Conservation (phyloP, 2,797 vertebrate genomes). For the Telmatherina bonti region DNA sequence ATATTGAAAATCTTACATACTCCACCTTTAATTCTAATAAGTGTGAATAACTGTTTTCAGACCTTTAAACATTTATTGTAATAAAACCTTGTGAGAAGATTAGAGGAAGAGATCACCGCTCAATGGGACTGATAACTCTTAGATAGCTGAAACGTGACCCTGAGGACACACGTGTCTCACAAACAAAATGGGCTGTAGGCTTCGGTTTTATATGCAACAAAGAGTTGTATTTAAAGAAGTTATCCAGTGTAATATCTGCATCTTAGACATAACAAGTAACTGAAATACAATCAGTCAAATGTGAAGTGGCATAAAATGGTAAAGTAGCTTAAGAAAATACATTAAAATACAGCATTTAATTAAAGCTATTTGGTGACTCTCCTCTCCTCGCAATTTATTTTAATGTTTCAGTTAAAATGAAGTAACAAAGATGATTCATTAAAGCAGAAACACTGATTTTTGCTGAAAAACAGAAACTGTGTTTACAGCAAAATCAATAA, state of each 20-base stretch:
- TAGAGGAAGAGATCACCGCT: background rate
- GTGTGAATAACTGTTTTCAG: no score
- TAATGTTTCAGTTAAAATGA: background rate
- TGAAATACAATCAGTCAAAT: background rate
- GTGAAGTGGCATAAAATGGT: background rate
- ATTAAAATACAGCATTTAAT: background rate
- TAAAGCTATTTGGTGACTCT: background rate
- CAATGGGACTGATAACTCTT: background rate
- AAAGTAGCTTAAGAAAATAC: background rate
- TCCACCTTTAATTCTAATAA: no score
- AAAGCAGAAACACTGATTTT: background rate
- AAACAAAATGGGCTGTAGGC: background rate
- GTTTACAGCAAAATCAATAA: constrained; percentile 5
- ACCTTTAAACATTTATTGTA: background rate
- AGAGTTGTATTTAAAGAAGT: background rate
- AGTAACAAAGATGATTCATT: constrained; percentile 1
- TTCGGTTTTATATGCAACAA: background rate
- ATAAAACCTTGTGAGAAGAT: background rate
- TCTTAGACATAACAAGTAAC: background rate
- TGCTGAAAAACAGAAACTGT: background rate
- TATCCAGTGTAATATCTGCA: background rate
- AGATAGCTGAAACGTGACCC: constrained; percentile 8
- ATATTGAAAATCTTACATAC: no score
- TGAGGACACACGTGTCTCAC: background rate
- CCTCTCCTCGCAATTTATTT: background rate